Evolutionary conservation across 2,797 vertebrate genomes (phyloP).

Genomic region (Hirundo rustica): DNA sequence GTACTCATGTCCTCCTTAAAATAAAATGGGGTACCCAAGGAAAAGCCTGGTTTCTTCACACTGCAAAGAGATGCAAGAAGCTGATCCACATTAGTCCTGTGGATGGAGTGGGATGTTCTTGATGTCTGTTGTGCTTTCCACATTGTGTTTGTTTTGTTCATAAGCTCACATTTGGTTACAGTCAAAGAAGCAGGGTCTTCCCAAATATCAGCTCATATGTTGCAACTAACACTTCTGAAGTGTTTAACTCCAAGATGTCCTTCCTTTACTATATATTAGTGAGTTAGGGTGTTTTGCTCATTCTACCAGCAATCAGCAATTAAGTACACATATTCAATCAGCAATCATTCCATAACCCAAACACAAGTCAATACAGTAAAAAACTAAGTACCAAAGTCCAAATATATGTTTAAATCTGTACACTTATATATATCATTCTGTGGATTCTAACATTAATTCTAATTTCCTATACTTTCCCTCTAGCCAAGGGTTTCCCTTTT

Average conservation of each 20-base stretch:
- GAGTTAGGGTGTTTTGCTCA: background rate
- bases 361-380: background rate
- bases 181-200: background rate
- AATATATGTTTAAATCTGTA: background rate
- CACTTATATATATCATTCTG: accelerated
- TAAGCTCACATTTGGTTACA: background rate
- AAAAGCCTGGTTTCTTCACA: background rate
- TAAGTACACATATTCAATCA: background rate
- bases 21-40: background rate
- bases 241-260: background rate
- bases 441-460: background rate
- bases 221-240: background rate
- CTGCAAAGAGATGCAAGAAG: background rate
- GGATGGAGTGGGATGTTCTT: background rate
- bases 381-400: background rate
- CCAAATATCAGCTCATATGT: background rate
- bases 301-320: background rate
- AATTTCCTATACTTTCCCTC: background rate
- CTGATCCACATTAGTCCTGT: background rate
- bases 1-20: background rate
- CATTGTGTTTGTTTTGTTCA: background rate
- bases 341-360: background rate
- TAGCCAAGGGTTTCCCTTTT: background rate
- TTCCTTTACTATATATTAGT: background rate
- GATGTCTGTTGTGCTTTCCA: background rate